Percentiles rank a stretch among this genome's conserved stretches.
Evolutionary conservation across 1,140 invertebrate genomes (phyloP).

Genomic region (Cyclargus thomasi): DNA sequence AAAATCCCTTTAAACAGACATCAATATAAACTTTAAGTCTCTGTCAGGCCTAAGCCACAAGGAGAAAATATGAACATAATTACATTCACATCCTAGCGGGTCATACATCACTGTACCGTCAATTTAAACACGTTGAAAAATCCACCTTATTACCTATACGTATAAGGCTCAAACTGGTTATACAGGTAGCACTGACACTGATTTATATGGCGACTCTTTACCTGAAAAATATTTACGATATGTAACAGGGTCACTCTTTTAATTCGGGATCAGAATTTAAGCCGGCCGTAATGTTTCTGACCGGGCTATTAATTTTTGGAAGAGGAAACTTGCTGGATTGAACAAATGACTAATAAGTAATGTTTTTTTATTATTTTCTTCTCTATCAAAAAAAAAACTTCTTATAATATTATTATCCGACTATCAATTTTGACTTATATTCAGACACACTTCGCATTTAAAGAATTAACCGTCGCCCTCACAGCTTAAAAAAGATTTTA

Average conservation of each 20-base stretch:
- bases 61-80: slow-evolving; percentile 1
- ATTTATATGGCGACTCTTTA: slow-evolving; percentile 2
- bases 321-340: no score
- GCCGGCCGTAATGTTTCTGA: not conserved
- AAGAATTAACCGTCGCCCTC: no score
- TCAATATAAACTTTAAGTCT: not conserved
- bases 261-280: not conserved
- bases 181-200: not conserved
- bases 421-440: no score
- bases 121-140: not conserved
- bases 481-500: no score
- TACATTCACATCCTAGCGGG: not conserved
- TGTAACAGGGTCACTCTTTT: slow-evolving; percentile 2
- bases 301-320: no score
- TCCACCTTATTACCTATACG: not conserved
- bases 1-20: not conserved
- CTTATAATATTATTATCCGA: no score
- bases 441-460: no score
- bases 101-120: not conserved
- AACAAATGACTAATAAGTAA: no score
- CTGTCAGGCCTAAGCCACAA: not conserved
- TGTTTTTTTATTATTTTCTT: no score
- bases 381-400: no score
- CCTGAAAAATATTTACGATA: not conserved
- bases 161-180: not conserved